Evolutionary conservation across 2,797 vertebrate species (phyloP).

Genomic region (Rachycentron canadum): DNA sequence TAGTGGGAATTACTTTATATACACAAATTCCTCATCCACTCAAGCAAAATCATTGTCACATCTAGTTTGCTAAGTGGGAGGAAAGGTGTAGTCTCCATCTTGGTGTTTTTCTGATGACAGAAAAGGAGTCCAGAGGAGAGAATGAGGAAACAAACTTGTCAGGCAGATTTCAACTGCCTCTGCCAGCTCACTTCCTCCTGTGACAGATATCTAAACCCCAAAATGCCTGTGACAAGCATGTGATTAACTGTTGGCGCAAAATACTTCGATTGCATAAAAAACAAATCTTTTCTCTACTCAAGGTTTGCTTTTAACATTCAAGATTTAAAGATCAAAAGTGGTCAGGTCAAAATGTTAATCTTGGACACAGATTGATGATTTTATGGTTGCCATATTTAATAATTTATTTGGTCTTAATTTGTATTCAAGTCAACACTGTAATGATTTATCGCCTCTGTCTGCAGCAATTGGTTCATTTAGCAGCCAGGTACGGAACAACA

Average conservation of each 20-base stretch:
- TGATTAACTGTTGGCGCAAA: constrained; percentile 22
- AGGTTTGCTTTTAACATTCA: not conserved
- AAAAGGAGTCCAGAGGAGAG: constrained; percentile 44
- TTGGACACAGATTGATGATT: not conserved
- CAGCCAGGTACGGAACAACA: constrained; percentile 51
- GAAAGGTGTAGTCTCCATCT: constrained; percentile 9
- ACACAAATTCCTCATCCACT: not conserved
- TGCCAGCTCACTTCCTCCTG: constrained; percentile 80
- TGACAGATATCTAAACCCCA: constrained; percentile 50
- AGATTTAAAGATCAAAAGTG: rapidly evolving
- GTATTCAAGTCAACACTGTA: not conserved
- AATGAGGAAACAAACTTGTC: constrained; percentile 74
- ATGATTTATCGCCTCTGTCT: not conserved
- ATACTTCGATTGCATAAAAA: not conserved
- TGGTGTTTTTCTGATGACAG: constrained; percentile 14
- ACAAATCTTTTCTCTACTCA: not conserved
- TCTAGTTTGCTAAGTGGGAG: not conserved
- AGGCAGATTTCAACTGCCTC: constrained; percentile 74
- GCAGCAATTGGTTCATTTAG: constrained; percentile 47
- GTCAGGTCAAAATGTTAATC: no score
- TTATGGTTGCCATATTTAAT: not conserved
- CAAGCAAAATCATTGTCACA: not conserved
- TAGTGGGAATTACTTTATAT: not conserved
- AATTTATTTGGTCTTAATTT: not conserved
- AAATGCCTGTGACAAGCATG: constrained; percentile 27